phyloP scores from a whole-genome alignment of 2,113 vertebrate species.

The Pavo muticus region DNA sequence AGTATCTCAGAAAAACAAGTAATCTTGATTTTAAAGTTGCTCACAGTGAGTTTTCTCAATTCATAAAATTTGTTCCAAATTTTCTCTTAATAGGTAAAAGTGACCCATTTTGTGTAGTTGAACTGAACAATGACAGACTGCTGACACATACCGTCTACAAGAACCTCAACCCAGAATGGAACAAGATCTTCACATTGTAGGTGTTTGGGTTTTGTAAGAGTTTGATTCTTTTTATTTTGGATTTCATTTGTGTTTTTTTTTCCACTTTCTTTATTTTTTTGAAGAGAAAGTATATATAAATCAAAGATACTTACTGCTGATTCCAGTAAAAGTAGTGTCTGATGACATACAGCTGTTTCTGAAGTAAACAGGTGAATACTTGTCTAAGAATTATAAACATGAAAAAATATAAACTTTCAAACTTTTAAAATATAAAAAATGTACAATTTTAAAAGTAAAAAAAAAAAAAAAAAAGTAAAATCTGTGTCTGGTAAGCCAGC shows the following conservation, averaged over 20 bases:
- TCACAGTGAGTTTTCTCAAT: neutral
- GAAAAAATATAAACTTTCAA: neutral
- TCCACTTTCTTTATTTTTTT: neutral
- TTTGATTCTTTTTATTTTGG: neutral
- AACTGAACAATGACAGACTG: slow-evolving; percentile 95
- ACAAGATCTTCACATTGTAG: slow-evolving; percentile 99
- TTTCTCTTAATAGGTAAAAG: slow-evolving; percentile 89
- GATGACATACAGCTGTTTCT: neutral
- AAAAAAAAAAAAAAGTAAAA: neutral
- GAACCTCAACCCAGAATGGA: slow-evolving; percentile 98
- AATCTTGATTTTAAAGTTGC: neutral
- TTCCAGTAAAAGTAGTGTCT: neutral
- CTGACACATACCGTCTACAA: slow-evolving; percentile 97
- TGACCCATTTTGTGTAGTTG: slow-evolving; percentile 97
- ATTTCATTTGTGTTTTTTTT: neutral
- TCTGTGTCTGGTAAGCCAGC: neutral
- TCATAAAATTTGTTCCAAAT: slow-evolving; percentile 24
- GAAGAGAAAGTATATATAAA: accelerated
- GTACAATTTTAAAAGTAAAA: neutral
- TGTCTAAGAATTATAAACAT: neutral
- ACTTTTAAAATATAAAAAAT: neutral
- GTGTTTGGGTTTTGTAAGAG: slow-evolving; percentile 61
- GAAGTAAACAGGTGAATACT: neutral
- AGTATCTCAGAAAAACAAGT: neutral
- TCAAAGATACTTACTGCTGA: neutral